Evolutionary conservation across 2,888 invertebrate genomes (phyloP), one percentile per base, ranked within the genome.

Genomic region (Ceraclea dissimilis): DNA sequence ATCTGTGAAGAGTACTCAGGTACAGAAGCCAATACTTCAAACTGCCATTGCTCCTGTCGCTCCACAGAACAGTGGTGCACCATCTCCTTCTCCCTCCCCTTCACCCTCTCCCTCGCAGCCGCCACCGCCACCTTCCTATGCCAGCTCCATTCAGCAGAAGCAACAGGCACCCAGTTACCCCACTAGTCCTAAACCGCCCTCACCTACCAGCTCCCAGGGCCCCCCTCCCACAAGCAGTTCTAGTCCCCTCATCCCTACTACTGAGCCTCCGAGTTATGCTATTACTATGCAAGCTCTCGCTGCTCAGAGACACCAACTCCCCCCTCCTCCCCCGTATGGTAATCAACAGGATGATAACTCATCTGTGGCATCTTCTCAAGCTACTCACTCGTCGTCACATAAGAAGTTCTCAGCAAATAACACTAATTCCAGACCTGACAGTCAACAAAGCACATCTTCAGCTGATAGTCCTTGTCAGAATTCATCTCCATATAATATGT

Each of bases 1-100:
- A 70, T 92, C 93, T 26, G 96, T 96, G 17, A 93, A 93, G 71
- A 93, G 93, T 75, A 93, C 93, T 17, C 93, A 94, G 72, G 94
- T 93, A 39, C 93, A 93, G 68, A 96, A 95, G 70, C 96, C 96
- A 0, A 86, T 94, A 22, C 76, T 95, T 62, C 96, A 96, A 74
- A 96, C 94, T 16, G 96, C 96, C 10, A 91, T 93, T 50, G 94
- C 92, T n/a, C 94, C 94, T 1, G 85, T 88, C 21, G 84, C 89
- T 13, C 90, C 90, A 2, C 82, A 82, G 54, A 79, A 83, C 19
- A 79, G 82, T 1, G 70, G 72, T 19, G 76, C 77, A 46, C 71
- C 80, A 57, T 65, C 69, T 21, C 71, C 72, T 43, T 76, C 72
- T 31, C 73, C 74, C 31, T 74, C 72, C 6, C 72, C 79, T 21